These are phyloP conservation scores for Oncorhynchus tshawytscha DNA, from an alignment of 2,113 vertebrate genomes.

Conservation along the genomic window DNA sequence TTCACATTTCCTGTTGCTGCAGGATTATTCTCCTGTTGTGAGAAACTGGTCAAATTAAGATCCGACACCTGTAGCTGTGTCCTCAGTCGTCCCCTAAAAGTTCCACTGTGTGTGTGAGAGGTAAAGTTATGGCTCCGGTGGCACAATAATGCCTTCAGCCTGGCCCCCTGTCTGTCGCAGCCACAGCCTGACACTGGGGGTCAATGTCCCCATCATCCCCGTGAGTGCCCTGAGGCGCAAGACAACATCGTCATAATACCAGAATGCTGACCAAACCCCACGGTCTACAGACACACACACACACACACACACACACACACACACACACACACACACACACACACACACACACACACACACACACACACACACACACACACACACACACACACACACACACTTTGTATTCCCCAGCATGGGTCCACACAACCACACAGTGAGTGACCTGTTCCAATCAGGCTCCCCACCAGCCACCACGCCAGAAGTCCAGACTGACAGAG, in stretches of 20 bases:
- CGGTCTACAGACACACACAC: not conserved
- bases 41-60: no score
- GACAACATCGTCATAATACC: slow-evolving; percentile 18
- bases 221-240: slow-evolving; percentile 31
- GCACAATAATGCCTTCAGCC: not conserved
- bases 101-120: not conserved
- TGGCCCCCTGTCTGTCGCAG: not conserved
- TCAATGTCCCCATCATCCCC: slow-evolving; percentile 37
- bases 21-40: no score
- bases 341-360: not conserved
- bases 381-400: not conserved
- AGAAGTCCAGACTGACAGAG: slow-evolving; percentile 49
- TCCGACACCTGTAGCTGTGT: no score
- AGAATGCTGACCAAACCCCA: slow-evolving; percentile 36
- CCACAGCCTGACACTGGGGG: slow-evolving; percentile 7
- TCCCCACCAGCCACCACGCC: slow-evolving; percentile 12
- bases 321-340: not conserved
- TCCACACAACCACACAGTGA: slow-evolving; percentile 42
- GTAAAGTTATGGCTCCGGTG: not conserved
- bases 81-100: not conserved
- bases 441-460: slow-evolving; percentile 46
- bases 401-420: slow-evolving; percentile 34
- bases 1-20: no score
- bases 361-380: not conserved
- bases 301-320: not conserved